Evolutionary conservation across 2,888 invertebrate species (phyloP), one percentile per base, ranked within the genome.

Genomic region (Cataglyphis cursor): DNA sequence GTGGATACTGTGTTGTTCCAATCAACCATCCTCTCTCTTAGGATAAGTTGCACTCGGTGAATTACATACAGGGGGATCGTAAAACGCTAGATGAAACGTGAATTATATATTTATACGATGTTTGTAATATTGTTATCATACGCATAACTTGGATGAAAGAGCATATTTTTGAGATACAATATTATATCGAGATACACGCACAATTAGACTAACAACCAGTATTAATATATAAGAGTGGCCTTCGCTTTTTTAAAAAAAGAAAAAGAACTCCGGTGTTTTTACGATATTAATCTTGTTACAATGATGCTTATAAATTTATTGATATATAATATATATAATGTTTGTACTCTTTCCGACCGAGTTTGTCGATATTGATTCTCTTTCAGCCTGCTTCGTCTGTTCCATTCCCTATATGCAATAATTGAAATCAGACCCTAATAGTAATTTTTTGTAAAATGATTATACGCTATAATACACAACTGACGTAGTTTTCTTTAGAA

Each of bases 251-350:
- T 76, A 48, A 83, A 84, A 82, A 76, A 82, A 83, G 44, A 18
- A 64, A 65, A 48, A 8, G 48, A 15, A 72, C 57, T 87, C 35
- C 57, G 74, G 74, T 83, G 75, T 86, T 86, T 72, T 87, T 83
- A 62, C 35, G 65, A 85, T 82, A 85, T 91, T 90, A 81, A 80
- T 88, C 83, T 91, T 92, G 91, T 90, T 92, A 88, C 86, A 86
- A 38, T 21, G 41, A 88, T 90, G 84, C 84, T 89, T 91, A 86
- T 93, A 92, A 84, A 82, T 91, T 89, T 92, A 90, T 90, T 85
- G 88, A 89, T 89, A 90, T 89, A 91, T 89, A 87, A 90, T 51
- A 51, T 91, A 90, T 90, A 91, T 90, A 89, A 84, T 85, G 86
- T 92, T 90, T 93, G 82, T 91, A 92, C 81, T 91, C 89, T 89